These are phyloP conservation scores for Sesamia inferens DNA, from an alignment of 2,888 invertebrate genomes.

Conservation along the genomic window DNA sequence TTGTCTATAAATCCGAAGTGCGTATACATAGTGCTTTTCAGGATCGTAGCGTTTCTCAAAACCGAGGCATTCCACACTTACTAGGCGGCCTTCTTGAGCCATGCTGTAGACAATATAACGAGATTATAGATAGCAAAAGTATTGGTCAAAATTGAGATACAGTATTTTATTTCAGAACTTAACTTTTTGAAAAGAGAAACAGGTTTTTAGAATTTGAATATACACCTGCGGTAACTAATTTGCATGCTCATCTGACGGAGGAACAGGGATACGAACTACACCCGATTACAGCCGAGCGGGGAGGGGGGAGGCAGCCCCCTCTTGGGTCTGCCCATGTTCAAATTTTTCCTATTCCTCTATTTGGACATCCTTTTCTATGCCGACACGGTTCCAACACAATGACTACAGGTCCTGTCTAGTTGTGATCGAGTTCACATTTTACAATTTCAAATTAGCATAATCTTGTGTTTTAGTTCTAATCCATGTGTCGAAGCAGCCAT, in stretches of 20 bases:
- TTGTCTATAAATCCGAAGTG: conserved; percentile 95
- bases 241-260: background rate
- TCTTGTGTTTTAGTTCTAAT: too few species aligned
- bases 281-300: too few species aligned
- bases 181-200: background rate
- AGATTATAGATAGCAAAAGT: background rate
- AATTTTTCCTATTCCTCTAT: too few species aligned
- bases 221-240: background rate
- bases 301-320: too few species aligned
- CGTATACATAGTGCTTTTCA: conserved; percentile 99
- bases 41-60: conserved; percentile 99
- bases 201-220: background rate
- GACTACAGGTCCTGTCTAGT: background rate
- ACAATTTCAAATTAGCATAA: too few species aligned
- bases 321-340: too few species aligned
- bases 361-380: too few species aligned
- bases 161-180: background rate
- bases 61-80: conserved; percentile 95
- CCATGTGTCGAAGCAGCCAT: background rate
- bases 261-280: too few species aligned
- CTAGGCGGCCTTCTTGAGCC: conserved; percentile 96
- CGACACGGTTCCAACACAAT: background rate
- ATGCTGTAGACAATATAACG: conserved; percentile 90
- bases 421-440: background rate
- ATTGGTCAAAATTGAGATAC: background rate